Base-by-base conservation (phyloP, 2,888 invertebrate genomes). In the Lithophane semibrunnea region DNA sequence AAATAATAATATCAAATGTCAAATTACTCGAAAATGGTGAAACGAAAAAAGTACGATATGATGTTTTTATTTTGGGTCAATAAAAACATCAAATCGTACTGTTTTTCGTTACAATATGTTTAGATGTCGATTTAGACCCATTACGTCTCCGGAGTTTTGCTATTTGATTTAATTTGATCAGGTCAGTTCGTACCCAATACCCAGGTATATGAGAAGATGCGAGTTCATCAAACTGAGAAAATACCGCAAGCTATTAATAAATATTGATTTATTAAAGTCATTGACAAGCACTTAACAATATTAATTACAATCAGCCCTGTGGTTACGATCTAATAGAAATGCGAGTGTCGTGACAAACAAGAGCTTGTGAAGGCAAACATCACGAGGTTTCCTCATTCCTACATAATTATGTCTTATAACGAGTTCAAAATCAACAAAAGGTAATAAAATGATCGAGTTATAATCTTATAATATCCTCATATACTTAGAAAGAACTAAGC, bases 281-380 rank as follows among this genome's bases (percentile, higher is more conserved):
- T 56, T 56, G n/a, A 56, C 12, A 56, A 56, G 56, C 13, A 73
- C 13, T n/a, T 47, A 66, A 29, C 42, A 3, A 68, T 81, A 54
- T n/a, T 82, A 74, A 85, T 74, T 66, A 54, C 3, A 68, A 60
- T 42, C 44, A 72, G 64, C 56, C 68, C 29, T 68, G 77, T 64
- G 49, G 58, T 84, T 49, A 65, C 42, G 13, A 69, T 44, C 61
- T 74, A 74, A 63, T 85, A 82, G 86, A 83, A 85, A 83, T 85
- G 83, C 67, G 72, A 74, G 42, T 49, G 72, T 82, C 86, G 83
- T 85, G 86, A 85, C 86, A 85, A 82, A 72, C 74, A 69, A 85
- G 70, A 64, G 77, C 21, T 10, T 54, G 54, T 58, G 86, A 83
- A 85, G 83, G 83, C 63, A 78, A 83, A 85, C 83, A 63, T 85